Percentiles rank a stretch among this genome's conserved stretches.
Evolutionary conservation across 2,113 vertebrate genomes (phyloP).

Genomic region (Leptobrachium leishanense): DNA sequence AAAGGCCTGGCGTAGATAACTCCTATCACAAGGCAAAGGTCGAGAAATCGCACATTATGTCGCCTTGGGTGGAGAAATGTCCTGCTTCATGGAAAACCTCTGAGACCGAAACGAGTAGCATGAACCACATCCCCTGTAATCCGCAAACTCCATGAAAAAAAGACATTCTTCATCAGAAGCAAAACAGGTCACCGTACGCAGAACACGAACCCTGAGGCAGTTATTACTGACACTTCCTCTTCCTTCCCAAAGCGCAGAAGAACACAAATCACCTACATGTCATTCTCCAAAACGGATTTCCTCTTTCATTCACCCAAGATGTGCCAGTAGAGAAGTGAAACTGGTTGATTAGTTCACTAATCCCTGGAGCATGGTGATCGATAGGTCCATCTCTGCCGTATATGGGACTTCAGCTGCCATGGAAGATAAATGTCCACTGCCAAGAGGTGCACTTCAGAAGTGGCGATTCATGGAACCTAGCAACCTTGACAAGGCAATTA

Average conservation of each 20-base stretch:
- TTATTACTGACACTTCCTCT: background rate
- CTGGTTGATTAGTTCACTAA: no score
- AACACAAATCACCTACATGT: background rate
- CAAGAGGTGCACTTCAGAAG: background rate
- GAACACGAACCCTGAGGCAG: background rate
- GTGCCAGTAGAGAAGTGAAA: no score
- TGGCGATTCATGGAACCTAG: no score
- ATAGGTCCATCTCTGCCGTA: background rate
- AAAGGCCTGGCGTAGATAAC: background rate
- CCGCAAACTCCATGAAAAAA: background rate
- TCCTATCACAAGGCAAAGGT: background rate
- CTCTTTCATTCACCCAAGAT: background rate
- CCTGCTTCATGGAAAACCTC: background rate
- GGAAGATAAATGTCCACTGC: background rate
- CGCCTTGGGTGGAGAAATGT: background rate
- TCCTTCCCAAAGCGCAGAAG: background rate
- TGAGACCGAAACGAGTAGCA: background rate
- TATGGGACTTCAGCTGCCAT: background rate
- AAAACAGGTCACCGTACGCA: background rate
- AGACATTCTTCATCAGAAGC: background rate
- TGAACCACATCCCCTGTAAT: background rate
- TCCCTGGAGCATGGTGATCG: no score
- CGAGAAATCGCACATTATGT: background rate
- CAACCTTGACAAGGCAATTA: no score
- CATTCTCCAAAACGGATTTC: background rate